These are phyloP conservation scores for Heliconius erato DNA, from an alignment of 2,888 invertebrate species.

Conservation along the genomic window DNA sequence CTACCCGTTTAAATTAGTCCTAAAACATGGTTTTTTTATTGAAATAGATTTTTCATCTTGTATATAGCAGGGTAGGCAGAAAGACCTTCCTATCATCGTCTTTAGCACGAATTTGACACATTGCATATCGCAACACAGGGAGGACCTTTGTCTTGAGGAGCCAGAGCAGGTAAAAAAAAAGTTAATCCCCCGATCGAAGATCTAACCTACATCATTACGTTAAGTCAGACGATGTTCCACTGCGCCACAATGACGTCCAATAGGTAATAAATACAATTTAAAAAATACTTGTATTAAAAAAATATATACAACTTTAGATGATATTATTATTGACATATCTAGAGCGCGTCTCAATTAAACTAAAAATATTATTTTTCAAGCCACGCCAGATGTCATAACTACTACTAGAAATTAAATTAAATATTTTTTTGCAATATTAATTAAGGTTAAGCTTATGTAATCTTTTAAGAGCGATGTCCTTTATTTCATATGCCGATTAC, in stretches of 20 bases:
- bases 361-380: background rate
- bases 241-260: background rate
- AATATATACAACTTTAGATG: background rate
- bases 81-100: no score
- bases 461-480: background rate
- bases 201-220: background rate
- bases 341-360: background rate
- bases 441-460: slow-evolving; percentile 10
- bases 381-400: slow-evolving; percentile 1
- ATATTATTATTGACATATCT: slow-evolving; percentile 10
- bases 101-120: no score
- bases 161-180: background rate
- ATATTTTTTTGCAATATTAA: slow-evolving; percentile 8
- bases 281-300: background rate
- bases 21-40: no score
- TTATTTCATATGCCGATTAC: background rate
- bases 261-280: background rate
- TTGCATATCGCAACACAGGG: no score
- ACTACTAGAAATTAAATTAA: background rate
- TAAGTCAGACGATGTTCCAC: background rate
- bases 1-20: background rate
- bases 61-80: background rate
- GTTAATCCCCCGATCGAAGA: background rate
- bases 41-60: background rate
- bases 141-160: no score